Evolutionary conservation across 2,797 vertebrate species (phyloP).

Genomic region (Enteromius radiatus): DNA sequence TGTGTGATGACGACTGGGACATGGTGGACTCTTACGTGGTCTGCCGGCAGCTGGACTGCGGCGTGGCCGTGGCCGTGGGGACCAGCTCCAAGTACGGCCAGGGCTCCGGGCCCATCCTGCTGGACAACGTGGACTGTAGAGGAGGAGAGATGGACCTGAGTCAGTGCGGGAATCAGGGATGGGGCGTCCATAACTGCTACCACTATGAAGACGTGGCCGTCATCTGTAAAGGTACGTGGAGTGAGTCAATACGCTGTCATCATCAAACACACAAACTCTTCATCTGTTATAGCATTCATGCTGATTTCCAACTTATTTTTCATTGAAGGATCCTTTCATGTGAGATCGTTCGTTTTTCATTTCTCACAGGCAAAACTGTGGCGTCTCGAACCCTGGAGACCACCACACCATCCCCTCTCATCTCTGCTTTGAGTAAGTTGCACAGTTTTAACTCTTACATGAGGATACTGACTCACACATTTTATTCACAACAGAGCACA

Average conservation of each 20-base stretch:
- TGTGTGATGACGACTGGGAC: constrained; percentile 97
- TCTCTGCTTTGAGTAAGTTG: constrained; percentile 71
- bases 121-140: constrained; percentile 94
- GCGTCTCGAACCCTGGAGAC: constrained; percentile 42
- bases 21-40: constrained; percentile 93
- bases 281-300: neutral
- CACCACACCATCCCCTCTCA: constrained; percentile 62
- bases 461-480: neutral
- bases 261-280: neutral
- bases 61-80: constrained; percentile 79
- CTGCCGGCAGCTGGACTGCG: constrained; percentile 90
- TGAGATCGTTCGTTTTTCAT: neutral
- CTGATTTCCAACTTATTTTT: neutral
- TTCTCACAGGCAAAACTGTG: constrained; percentile 62
- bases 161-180: constrained; percentile 88
- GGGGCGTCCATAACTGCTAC: constrained; percentile 97
- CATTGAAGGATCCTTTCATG: neutral
- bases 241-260: too few species aligned
- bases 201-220: constrained; percentile 96
- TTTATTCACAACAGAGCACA: too few species aligned
- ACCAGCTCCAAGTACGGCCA: constrained; percentile 87
- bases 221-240: constrained; percentile 82
- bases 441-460: neutral
- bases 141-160: constrained; percentile 85
- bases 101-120: constrained; percentile 85